phyloP scores from a whole-genome alignment of 1,140 invertebrate genomes.

The Meloidogyne hapla region DNA sequence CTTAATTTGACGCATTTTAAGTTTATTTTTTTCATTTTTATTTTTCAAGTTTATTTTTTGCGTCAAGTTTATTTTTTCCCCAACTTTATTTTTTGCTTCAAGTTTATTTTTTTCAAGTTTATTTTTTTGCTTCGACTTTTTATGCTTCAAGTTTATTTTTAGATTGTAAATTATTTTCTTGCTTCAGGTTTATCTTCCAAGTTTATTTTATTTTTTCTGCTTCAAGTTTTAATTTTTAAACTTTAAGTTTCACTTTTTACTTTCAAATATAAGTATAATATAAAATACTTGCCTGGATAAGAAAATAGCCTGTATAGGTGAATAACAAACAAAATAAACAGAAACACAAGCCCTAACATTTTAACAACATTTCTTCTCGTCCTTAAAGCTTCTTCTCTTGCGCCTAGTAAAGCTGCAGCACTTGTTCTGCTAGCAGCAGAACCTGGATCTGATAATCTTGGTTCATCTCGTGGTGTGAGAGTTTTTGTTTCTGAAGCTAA shows the following conservation, averaged over 20 bases:
- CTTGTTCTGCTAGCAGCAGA: not conserved
- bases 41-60: not conserved
- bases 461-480: not conserved
- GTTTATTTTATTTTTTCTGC: not conserved
- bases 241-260: too few relatives aligned
- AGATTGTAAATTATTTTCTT: not conserved
- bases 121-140: too few relatives aligned
- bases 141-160: not conserved
- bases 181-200: not conserved
- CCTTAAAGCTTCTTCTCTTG: slow-evolving; percentile 45
- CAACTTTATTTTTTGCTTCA: not conserved
- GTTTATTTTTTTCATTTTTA: not conserved
- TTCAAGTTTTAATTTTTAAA: not conserved
- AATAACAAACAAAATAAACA: slow-evolving; percentile 63
- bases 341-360: slow-evolving; percentile 63
- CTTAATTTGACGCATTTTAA: too few relatives aligned
- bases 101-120: not conserved
- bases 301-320: slow-evolving; percentile 63
- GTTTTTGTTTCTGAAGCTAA: not conserved
- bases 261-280: not conserved
- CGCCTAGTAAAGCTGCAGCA: not conserved
- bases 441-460: not conserved
- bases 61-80: not conserved
- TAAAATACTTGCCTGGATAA: slow-evolving; percentile 50
- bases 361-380: slow-evolving; percentile 59